phyloP scores from a whole-genome alignment of 2,113 vertebrate genomes.

The Phainopepla nitens region DNA sequence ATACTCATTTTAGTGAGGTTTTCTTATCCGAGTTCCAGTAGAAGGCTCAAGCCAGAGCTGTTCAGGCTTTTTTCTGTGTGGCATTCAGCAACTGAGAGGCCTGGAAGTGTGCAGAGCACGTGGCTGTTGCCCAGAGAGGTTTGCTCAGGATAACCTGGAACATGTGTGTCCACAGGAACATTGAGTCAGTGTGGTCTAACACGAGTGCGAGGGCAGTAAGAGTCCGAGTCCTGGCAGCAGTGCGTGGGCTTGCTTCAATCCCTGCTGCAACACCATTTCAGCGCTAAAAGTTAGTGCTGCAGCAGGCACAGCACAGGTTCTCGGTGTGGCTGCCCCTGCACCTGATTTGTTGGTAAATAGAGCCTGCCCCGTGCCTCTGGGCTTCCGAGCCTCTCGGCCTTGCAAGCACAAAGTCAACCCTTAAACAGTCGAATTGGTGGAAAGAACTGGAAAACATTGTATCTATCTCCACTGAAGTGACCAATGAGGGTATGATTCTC shows the following conservation, averaged over 20 bases:
- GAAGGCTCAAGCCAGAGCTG: background rate
- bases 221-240: background rate
- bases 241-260: rapidly evolving
- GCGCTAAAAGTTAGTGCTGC: background rate
- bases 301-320: background rate
- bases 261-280: background rate
- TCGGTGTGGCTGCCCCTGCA: rapidly evolving
- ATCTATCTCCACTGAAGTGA: background rate
- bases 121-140: background rate
- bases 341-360: background rate
- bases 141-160: background rate
- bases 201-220: background rate
- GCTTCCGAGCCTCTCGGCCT: background rate
- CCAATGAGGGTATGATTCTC: background rate
- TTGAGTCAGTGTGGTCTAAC: background rate
- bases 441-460: background rate
- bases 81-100: background rate
- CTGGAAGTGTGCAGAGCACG: rapidly evolving
- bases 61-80: background rate
- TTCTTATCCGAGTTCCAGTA: background rate
- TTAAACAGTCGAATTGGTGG: background rate
- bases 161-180: background rate
- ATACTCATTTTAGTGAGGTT: background rate
- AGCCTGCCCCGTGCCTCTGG: background rate
- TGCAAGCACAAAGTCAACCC: background rate